phyloP scores from a whole-genome alignment of 2,113 vertebrate species.

The Pygoscelis antarcticus region DNA sequence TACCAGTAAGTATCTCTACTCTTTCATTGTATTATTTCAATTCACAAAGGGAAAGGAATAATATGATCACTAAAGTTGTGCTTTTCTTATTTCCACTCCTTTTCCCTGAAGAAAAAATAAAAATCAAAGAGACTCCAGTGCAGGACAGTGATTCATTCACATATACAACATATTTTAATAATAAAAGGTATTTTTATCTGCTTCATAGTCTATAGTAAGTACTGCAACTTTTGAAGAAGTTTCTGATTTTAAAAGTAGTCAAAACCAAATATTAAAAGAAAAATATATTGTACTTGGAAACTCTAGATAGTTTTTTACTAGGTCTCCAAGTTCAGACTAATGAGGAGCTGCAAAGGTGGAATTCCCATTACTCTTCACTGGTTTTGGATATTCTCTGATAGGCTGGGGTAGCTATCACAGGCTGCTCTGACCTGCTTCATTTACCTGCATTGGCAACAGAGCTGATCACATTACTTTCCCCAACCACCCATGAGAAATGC shows the following conservation, averaged over 20 bases:
- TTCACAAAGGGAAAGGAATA: background rate
- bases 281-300: background rate
- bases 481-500: background rate
- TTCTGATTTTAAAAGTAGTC: background rate
- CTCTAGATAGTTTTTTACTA: background rate
- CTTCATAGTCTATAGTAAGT: background rate
- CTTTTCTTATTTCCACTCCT: background rate
- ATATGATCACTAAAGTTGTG: background rate
- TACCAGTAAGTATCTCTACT: background rate
- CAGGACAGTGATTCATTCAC: background rate
- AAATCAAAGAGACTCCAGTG: background rate
- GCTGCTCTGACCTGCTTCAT: background rate
- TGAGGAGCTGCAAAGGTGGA: background rate
- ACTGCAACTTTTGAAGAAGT: background rate
- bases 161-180: background rate
- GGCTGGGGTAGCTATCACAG: background rate
- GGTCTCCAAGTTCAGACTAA: background rate
- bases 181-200: background rate
- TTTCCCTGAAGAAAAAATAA: background rate
- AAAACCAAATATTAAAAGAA: background rate
- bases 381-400: background rate
- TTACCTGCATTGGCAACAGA: background rate
- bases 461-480: background rate
- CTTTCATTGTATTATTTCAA: background rate
- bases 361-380: background rate